Base-by-base conservation (phyloP, 2,888 invertebrate genomes). In the Mellilla xanthometata region DNA sequence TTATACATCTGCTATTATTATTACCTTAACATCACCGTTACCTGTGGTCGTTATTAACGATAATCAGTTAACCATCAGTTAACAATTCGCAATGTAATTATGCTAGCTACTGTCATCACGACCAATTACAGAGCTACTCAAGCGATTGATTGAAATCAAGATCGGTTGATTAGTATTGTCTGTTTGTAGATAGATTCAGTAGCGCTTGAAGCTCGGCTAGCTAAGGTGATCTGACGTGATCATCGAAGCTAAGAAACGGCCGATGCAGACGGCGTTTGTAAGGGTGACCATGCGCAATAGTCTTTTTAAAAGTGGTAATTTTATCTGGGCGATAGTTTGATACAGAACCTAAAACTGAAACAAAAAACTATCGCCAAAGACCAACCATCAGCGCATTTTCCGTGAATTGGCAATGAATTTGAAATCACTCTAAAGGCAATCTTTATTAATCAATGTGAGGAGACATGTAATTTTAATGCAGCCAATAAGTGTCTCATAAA, bases 81-180 rank as follows among this genome's bases (percentile, higher is more conserved):
- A 33, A 44, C 29, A 44, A 33, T 11, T 24, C 7, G 29, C 23
- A 2, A 32, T 29, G n/a, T 31, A 41, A 47, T 47, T 41, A 47
- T 13, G 30, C 9, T 8, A 12, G 7, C 28, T 38, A 32, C 28
- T 29, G 32, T 24, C 41, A 34, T 13, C 32, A 49, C 53, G 29
- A 48, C 50, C 72, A 78, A 81, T 80, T 76, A 74, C 63, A 52
- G 52, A 44, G 40, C 46, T 60, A 56, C 56, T 58, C 63, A 62
- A 65, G 73, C 73, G 58, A 55, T 56, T 73, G 70, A 81, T 80
- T 77, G 80, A 72, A 78, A 79, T 76, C 72, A 73, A 67, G 64
- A 62, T 63, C 52, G 63, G 60, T 54, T 67, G 68, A 72, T 74
- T 71, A 67, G 23, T 12, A 8, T 63, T 60, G 64, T 57, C 65